These are phyloP conservation scores for Acleris cristana DNA, from an alignment of 2,888 invertebrate genomes.

Conservation along the genomic window DNA sequence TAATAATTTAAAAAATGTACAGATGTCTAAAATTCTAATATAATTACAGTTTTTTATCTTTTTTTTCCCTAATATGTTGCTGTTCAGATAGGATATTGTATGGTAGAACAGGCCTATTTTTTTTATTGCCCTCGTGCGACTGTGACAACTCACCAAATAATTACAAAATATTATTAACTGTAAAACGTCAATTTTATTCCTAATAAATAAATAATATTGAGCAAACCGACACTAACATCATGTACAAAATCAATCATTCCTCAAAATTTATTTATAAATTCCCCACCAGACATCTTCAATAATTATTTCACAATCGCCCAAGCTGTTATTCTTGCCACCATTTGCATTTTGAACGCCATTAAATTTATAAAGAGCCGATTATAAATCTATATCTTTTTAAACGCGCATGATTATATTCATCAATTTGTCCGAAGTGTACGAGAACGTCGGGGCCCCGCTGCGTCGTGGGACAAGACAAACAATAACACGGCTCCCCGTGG, in stretches of 20 bases:
- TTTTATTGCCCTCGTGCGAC: too few species aligned
- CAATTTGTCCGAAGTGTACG: constrained; percentile 63
- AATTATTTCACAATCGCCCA: constrained; percentile 36
- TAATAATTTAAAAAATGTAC: too few species aligned
- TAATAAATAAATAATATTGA: constrained; percentile 14
- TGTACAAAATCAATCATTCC: constrained; percentile 21
- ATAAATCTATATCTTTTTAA: constrained; percentile 35
- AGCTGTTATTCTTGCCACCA: constrained; percentile 36
- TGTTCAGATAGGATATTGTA: too few species aligned
- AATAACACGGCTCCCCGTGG: constrained; percentile 69
- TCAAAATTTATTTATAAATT: constrained; percentile 31
- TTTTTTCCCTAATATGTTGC: too few species aligned
- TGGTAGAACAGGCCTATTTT: too few species aligned
- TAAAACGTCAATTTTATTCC: not conserved
- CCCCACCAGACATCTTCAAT: constrained; percentile 22
- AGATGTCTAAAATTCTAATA: too few species aligned
- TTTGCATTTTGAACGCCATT: constrained; percentile 37
- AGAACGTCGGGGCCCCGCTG: constrained; percentile 59
- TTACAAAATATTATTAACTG: not conserved
- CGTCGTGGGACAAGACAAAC: constrained; percentile 66
- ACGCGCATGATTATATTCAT: constrained; percentile 59
- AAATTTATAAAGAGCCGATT: constrained; percentile 39
- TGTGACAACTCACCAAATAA: too few species aligned
- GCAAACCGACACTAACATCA: constrained; percentile 14
- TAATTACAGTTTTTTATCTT: too few species aligned